A percentile compares a stretch with the other conserved stretches of the same genome.
phyloP scores from a whole-genome alignment of 1,140 invertebrate species.

The Lethrus apterus region DNA sequence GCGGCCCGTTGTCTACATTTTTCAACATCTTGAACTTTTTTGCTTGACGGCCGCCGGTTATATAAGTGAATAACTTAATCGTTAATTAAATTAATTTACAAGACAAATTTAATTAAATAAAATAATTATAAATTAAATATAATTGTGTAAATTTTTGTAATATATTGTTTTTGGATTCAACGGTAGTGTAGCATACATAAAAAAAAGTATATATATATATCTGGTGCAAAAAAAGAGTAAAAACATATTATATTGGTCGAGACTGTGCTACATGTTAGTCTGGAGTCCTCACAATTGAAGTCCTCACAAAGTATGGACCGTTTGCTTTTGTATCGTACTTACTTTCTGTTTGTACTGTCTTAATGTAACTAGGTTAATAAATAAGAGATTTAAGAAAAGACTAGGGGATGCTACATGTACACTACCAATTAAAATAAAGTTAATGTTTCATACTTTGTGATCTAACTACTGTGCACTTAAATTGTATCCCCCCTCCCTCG shows the following conservation, averaged over 20 bases:
- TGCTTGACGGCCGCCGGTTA: constrained; percentile 38
- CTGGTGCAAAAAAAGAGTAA: neutral
- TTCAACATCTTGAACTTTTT: constrained; percentile 34
- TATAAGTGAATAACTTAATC: constrained; percentile 38
- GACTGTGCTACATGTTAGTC: constrained; percentile 29
- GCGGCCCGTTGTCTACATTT: constrained; percentile 37
- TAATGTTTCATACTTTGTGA: constrained; percentile 35
- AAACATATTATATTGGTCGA: constrained; percentile 7
- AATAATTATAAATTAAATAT: constrained; percentile 35
- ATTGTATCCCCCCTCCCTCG: constrained; percentile 27
- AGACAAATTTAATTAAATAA: constrained; percentile 38
- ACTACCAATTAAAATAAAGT: constrained; percentile 2
- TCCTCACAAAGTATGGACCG: constrained; percentile 39
- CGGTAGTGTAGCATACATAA: constrained; percentile 21
- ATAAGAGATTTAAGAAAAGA: constrained; percentile 25
- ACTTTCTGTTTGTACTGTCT: constrained; percentile 20
- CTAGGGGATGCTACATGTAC: constrained; percentile 18
- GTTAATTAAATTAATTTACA: constrained; percentile 36
- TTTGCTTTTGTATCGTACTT: constrained; percentile 22
- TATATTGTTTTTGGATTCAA: constrained; percentile 34
- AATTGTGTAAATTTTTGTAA: constrained; percentile 44
- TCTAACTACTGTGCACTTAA: constrained; percentile 34
- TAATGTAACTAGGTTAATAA: constrained; percentile 19
- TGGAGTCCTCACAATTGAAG: constrained; percentile 15
- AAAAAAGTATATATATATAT: constrained; percentile 17